A percentile compares a stretch with the other conserved stretches of the same genome.
Evolutionary conservation across 2,888 invertebrate genomes (phyloP).

Genomic region (Tanypteryx hageni): DNA sequence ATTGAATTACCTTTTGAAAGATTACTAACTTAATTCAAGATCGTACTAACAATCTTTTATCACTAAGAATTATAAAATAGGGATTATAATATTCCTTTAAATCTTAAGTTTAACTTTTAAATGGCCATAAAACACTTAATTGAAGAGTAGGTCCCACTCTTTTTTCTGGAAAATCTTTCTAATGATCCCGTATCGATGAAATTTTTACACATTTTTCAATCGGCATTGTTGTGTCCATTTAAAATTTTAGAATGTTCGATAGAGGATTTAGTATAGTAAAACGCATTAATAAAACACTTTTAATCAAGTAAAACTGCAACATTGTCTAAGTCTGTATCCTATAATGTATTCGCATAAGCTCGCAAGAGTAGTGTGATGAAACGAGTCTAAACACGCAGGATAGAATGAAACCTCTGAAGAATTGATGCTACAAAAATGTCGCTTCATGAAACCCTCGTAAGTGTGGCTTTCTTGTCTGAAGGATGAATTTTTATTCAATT

Average conservation of each 20-base stretch:
- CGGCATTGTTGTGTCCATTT: too few species aligned
- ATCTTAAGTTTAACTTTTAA: neutral
- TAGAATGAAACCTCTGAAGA: neutral
- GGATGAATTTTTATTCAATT: slow-evolving; percentile 14
- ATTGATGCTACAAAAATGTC: neutral
- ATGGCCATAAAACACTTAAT: neutral
- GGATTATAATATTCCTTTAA: neutral
- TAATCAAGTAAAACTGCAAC: too few species aligned
- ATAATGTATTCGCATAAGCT: neutral
- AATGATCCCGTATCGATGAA: too few species aligned
- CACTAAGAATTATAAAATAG: neutral
- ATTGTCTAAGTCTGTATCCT: neutral
- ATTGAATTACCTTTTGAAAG: neutral
- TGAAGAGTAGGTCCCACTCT: too few species aligned
- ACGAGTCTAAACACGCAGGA: neutral
- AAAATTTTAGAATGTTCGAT: too few species aligned
- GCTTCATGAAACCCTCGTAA: neutral
- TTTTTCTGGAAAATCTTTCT: too few species aligned
- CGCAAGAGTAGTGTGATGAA: slow-evolving; percentile 1
- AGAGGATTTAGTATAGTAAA: too few species aligned
- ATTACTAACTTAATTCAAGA: neutral
- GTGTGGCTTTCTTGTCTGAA: slow-evolving; percentile 18
- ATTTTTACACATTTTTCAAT: too few species aligned
- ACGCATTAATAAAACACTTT: too few species aligned
- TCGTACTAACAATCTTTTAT: neutral